Conservation (phyloP, 2,113 vertebrate species). For the Hirundichthys speculiger region DNA sequence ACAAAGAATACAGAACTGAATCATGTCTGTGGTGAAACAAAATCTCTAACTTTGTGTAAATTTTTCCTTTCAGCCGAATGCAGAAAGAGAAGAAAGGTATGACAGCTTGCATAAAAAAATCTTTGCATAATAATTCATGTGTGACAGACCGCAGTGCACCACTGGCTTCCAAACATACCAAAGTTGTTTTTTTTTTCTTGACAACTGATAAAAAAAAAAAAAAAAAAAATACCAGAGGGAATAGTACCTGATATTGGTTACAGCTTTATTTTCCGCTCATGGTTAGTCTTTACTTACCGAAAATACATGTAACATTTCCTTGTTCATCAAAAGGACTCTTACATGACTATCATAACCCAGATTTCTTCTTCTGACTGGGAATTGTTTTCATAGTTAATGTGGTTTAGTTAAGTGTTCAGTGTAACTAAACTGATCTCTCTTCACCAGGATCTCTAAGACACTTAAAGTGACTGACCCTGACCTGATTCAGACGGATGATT, state of each 20-base stretch:
- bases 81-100: constrained; percentile 62
- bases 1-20: too few species aligned
- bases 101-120: background rate
- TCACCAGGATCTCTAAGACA: too few species aligned
- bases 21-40: too few species aligned
- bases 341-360: background rate
- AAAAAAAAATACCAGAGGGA: background rate
- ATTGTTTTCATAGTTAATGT: background rate
- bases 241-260: background rate
- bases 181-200: background rate
- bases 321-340: background rate
- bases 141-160: background rate
- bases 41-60: background rate
- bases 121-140: background rate
- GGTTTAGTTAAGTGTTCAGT: too few species aligned
- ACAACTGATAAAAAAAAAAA: background rate
- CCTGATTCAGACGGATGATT: too few species aligned
- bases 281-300: background rate
- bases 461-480: too few species aligned
- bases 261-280: background rate
- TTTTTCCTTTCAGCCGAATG: constrained; percentile 27
- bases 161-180: background rate
- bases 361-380: background rate
- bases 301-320: background rate
- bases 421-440: too few species aligned